Base-by-base conservation (phyloP, 92 coral and sea anemone species). In the Phenganax stokvisi region DNA sequence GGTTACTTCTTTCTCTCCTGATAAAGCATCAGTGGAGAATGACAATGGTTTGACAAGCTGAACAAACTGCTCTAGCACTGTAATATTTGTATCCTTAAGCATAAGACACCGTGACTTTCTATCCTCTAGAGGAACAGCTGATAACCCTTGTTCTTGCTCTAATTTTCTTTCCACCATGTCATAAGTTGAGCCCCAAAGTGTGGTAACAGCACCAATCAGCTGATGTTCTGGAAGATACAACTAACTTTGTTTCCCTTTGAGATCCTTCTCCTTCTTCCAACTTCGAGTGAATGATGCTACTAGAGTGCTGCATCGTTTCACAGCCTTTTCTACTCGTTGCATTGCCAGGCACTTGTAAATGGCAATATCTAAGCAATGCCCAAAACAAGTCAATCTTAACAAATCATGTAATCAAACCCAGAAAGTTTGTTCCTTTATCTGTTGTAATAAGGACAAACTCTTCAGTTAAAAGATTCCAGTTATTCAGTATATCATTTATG, bases 241-340 rank as follows among this genome's bases (percentile, higher is more conserved):
- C 74, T 69, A 52, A 69, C 74, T 69, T 69, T 69, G 74, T 47
- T 69, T 69, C 74, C 27, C 53, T 30, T 69, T 47, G 12, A 61
- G 67, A 28, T 61, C n/a, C 67, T 28, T 61, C 67, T 61, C 11
- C 74, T 69, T 69, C 20, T 69, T 69, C 74, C 74, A 69, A 52
- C 54, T 69, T 69, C 74, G 53, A 30, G 53, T 27, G 13, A 69
- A 69, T 10, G 74, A 6, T 69, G 74, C 74, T 47, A 69, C 74
- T 69, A 69, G 74, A 69, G 74, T 52, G n/a, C 44, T 69, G 44
- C 74, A 69, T 69, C 54, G 74, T 69, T 52, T 69, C 74, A 69
- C 74, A 6, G 53, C 6, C 51, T 13, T 69, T 69, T 69, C 3
- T 69, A 69, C 74, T 6, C 74, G 6, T 69, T 69, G 54, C 9